Percentiles rank a stretch among this genome's conserved stretches.
phyloP scores from a whole-genome alignment of 2,888 invertebrate species.

The Hemistola chrysoprasaria region DNA sequence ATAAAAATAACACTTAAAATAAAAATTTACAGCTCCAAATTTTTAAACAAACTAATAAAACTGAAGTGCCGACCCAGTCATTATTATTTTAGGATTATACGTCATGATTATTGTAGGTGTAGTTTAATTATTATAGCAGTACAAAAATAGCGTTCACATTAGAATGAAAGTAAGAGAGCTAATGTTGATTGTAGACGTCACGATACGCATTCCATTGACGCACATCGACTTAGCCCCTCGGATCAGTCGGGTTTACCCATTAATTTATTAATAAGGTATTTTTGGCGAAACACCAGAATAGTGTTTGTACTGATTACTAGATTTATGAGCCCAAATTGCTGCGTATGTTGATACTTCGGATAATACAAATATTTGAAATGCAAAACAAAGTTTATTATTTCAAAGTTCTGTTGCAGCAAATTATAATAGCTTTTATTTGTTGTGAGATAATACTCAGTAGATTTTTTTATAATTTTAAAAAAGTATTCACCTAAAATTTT shows the following conservation, averaged over 20 bases:
- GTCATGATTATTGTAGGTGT: too few species aligned
- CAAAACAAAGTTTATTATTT: too few species aligned
- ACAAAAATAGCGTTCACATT: conserved; percentile 23
- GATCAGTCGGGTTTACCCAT: conserved; percentile 39
- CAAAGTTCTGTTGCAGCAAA: too few species aligned
- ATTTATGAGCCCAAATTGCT: conserved; percentile 14
- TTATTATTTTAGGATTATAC: neutral
- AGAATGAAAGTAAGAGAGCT: conserved; percentile 5
- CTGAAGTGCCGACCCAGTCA: neutral
- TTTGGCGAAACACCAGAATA: conserved; percentile 41
- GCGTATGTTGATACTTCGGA: too few species aligned
- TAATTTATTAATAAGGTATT: conserved; percentile 47
- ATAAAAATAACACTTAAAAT: too few species aligned
- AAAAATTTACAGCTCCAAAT: too few species aligned
- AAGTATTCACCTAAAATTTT: too few species aligned
- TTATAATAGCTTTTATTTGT: too few species aligned
- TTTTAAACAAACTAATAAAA: too few species aligned
- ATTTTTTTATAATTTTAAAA: too few species aligned
- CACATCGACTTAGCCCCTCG: conserved; percentile 27
- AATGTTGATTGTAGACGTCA: conserved; percentile 23
- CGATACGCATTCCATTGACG: conserved; percentile 38
- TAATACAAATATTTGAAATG: too few species aligned
- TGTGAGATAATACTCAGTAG: too few species aligned
- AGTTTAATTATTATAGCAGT: conserved; percentile 27
- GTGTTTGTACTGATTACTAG: conserved; percentile 31